Evolutionary conservation across 23 tunicate species (phyloP).

Genomic region (Botrylloides violaceus): DNA sequence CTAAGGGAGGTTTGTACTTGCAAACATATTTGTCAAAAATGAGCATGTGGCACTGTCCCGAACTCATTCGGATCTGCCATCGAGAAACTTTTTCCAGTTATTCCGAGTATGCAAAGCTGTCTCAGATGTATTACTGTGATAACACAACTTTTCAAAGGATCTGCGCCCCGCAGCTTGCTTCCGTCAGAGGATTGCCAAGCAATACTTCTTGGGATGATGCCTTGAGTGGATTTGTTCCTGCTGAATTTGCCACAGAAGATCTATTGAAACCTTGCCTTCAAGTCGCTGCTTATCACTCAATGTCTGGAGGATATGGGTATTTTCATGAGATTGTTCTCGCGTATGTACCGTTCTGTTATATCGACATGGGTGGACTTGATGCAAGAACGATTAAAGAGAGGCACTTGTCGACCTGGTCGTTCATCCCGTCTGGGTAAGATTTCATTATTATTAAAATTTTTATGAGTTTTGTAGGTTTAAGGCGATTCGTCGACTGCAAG

Average conservation of each 20-base stretch:
- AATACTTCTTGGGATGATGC: slow-evolving; percentile 2
- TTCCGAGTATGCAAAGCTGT: slow-evolving; percentile 24
- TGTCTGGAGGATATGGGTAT: slow-evolving; percentile 16
- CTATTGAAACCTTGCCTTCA: slow-evolving; percentile 26
- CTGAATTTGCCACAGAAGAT: slow-evolving; percentile 2
- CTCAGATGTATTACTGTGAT: slow-evolving; percentile 44
- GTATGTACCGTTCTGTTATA: slow-evolving; percentile 27
- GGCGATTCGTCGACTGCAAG: no score
- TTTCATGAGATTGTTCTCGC: slow-evolving; percentile 22
- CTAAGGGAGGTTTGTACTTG: slow-evolving; percentile 28
- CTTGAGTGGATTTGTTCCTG: not conserved
- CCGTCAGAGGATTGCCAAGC: not conserved
- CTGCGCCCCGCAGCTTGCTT: slow-evolving; percentile 12
- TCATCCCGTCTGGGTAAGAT: slow-evolving; percentile 26
- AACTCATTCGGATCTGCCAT: slow-evolving; percentile 23
- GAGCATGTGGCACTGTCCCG: slow-evolving; percentile 47
- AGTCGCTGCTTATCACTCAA: slow-evolving; percentile 21
- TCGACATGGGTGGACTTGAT: slow-evolving; percentile 29
- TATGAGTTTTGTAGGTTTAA: no score
- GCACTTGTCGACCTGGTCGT: slow-evolving; percentile 18
- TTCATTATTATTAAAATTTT: no score
- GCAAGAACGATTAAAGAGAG: slow-evolving; percentile 6
- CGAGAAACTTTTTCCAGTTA: slow-evolving; percentile 26
- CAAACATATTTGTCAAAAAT: slow-evolving; percentile 33
- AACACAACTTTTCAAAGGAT: slow-evolving; percentile 15